Evolutionary conservation across 2,113 vertebrate species (phyloP).

Genomic region (Mesembrinibis cayennensis): DNA sequence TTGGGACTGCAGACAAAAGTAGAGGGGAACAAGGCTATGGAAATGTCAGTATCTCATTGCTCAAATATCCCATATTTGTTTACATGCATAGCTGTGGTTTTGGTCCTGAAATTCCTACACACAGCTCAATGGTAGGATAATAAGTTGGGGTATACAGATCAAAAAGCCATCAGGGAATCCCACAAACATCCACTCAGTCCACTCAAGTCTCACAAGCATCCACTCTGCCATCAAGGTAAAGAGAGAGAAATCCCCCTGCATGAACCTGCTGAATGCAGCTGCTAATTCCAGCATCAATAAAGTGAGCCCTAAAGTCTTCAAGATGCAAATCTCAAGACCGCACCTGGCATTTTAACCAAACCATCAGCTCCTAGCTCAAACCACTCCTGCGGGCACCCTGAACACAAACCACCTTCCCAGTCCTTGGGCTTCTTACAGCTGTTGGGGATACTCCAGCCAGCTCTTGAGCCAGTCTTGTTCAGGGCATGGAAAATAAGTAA

Average conservation of each 20-base stretch:
- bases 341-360: not conserved
- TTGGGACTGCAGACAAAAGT: fast-evolving
- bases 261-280: fast-evolving
- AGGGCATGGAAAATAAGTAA: not conserved
- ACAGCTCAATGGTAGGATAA: not conserved
- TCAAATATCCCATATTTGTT: not conserved
- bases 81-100: not conserved
- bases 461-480: not conserved
- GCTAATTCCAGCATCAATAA: not conserved
- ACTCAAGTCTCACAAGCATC: not conserved
- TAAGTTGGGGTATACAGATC: not conserved
- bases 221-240: not conserved
- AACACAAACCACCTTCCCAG: not conserved
- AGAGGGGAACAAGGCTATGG: not conserved
- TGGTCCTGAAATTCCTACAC: not conserved
- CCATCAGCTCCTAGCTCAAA: not conserved
- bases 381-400: not conserved
- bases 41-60: not conserved
- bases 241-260: not conserved
- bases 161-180: not conserved
- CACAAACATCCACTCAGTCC: not conserved
- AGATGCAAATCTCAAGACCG: not conserved
- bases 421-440: not conserved
- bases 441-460: not conserved
- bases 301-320: not conserved